Base-by-base conservation (phyloP, 2,797 vertebrate species). In the Coracias cyanogaster region DNA sequence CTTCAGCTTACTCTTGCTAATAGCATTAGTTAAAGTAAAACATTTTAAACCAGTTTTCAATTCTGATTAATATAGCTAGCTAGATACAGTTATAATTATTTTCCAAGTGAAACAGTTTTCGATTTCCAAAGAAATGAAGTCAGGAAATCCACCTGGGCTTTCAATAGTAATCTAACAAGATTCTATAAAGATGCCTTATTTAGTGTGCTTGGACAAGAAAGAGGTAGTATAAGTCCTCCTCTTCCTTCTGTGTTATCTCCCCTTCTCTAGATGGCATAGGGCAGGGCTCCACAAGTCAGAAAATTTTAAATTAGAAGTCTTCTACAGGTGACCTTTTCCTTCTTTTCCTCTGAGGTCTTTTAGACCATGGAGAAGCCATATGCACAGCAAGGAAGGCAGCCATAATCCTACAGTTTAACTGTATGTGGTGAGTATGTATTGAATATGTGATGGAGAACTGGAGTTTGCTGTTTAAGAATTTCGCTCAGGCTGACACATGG, bases 81-180 rank as follows among this genome's bases (percentile, higher is more conserved):
- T 93, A 90, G 8, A 20, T 79, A 74, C 0, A 0, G 15, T 69
- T 51, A 39, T 31, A 73, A 64, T 57, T 65, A 54, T 69, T 70
- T 92, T 92, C 28, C 60, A 82, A 35, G 48, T 90, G 45, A 93
- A 92, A 37, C 15, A 49, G 15, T 77, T 93, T 73, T 79, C 49
- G 62, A 7, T 55, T 96, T 94, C 55, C 48, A 80, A 85, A 92
- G 22, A 95, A 93, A 80, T 54, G 13, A 82, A 87, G 78, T 74
- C 17, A 77, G 60, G 33, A 94, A 92, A 94, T 70, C 19, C 43
- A 82, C 12, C 4, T 31, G 16, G 25, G 12, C 21, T 86, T 92
- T 89, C 60, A 57, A 31, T 4, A 54, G 26, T 26, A 74, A 29
- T 71, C 52, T 76, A 67, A 18, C 7, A 69, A 89, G 71, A n/a